A percentile compares a stretch with the other conserved stretches of the same genome.
These are phyloP conservation scores for Malurus splendens DNA, from an alignment of 2,797 vertebrate species.

Conservation along the genomic window DNA sequence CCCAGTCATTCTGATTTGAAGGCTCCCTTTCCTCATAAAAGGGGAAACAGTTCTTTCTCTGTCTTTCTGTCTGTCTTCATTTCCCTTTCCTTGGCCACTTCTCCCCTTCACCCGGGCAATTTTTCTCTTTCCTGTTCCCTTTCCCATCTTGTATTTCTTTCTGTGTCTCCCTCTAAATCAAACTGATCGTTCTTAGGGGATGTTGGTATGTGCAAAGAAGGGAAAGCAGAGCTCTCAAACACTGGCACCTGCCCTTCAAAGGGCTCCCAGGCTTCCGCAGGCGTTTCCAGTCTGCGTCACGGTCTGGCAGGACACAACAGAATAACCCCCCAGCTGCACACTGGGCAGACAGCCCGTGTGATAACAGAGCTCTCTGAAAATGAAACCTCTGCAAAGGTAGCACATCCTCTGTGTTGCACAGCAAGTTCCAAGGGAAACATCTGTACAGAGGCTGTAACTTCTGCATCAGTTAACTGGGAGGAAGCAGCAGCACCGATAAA, in stretches of 20 bases:
- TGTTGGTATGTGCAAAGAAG: not conserved
- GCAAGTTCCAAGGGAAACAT: not conserved
- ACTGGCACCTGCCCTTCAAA: not conserved
- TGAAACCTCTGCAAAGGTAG: not conserved
- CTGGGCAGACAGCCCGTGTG: accelerated
- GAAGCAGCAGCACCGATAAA: not conserved
- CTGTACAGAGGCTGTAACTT: not conserved
- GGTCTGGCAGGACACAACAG: not conserved
- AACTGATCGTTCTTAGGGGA: not conserved
- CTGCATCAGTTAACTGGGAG: not conserved
- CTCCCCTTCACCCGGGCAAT: not conserved
- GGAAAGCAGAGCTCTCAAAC: not conserved
- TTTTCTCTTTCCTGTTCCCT: not conserved
- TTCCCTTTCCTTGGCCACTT: not conserved
- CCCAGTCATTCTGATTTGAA: constrained; percentile 43
- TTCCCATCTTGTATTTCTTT: not conserved
- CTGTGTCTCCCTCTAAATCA: not conserved
- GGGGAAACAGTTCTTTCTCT: constrained; percentile 64
- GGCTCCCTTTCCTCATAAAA: constrained; percentile 49
- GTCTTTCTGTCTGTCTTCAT: constrained; percentile 33
- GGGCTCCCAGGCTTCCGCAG: not conserved
- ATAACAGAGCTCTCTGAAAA: not conserved
- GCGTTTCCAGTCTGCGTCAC: not conserved
- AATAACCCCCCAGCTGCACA: accelerated
- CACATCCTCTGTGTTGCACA: not conserved